Evolutionary conservation across 2,113 vertebrate species (phyloP).

Genomic region (Polypterus senegalus): DNA sequence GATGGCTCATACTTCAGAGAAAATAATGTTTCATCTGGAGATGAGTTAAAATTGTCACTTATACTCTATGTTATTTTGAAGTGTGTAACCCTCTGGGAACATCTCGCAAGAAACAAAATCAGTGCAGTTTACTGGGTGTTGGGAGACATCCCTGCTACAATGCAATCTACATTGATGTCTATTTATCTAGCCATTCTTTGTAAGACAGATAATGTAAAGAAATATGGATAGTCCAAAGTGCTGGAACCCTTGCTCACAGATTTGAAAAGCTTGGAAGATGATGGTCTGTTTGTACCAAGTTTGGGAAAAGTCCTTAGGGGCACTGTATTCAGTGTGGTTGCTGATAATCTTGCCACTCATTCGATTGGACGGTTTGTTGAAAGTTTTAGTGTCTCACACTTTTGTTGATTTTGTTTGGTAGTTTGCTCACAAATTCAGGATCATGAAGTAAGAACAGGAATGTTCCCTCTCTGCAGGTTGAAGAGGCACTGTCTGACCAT

Average conservation of each 20-base stretch:
- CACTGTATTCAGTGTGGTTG: conserved; percentile 21
- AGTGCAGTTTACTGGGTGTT: conserved; percentile 22
- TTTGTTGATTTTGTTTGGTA: conserved; percentile 21
- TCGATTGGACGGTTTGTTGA: conserved; percentile 17
- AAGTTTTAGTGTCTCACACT: conserved; percentile 18
- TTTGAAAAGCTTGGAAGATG: conserved; percentile 25
- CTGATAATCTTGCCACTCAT: conserved; percentile 24
- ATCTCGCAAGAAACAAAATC: conserved; percentile 16
- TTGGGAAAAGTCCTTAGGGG: conserved; percentile 20
- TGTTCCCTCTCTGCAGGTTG: conserved; percentile 14
- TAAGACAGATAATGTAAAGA: conserved; percentile 16
- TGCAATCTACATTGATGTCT: conserved; percentile 18
- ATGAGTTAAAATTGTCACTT: conserved; percentile 15
- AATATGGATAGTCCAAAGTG: conserved; percentile 12
- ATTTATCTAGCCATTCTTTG: conserved; percentile 22
- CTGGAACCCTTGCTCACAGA: conserved; percentile 21
- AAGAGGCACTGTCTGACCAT: conserved; percentile 10
- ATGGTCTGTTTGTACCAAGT: conserved; percentile 16
- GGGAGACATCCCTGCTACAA: conserved; percentile 12
- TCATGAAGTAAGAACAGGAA: conserved; percentile 18
- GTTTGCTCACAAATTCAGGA: conserved; percentile 17
- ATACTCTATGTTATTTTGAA: conserved; percentile 16
- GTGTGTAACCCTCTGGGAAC: conserved; percentile 18
- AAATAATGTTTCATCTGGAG: conserved; percentile 12
- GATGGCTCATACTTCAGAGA: conserved; percentile 16